Evolutionary conservation across 2,113 vertebrate species (phyloP), one percentile per base, ranked within the genome.

Genomic region (Carassius auratus): DNA sequence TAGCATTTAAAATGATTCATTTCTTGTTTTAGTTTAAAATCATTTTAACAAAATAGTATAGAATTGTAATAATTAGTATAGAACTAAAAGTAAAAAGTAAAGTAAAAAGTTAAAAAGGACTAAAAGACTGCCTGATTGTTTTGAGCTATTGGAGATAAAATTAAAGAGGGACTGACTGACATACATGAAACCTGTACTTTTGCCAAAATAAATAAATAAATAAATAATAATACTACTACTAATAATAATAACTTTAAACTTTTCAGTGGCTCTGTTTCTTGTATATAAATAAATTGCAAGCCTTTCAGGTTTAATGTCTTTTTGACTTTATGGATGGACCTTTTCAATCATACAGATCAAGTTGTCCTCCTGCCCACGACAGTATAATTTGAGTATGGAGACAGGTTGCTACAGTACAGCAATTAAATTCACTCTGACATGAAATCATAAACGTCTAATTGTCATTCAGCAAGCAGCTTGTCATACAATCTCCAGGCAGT

Each of bases 361-460:
- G 55, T 61, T 79, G 76, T 78, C 33, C 76, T 77, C 52, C 76
- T 68, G 45, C 42, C 66, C 48, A 74, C 12, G 19, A 21, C 3
- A 23, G 8, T 64, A 74, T 71, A 23, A 73, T 77, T 36, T 83
- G 38, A 74, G 12, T 38, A 9, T 21, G 38, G 38, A 48, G 50
- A 62, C 55, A 86, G 26, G 73, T 79, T 52, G 57, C 84, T 59
- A 83, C 81, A 86, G 77, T 81, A 42, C 74, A 55, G 33, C 83
- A 84, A 86, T 89, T 85, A 85, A 76, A 89, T 71, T 83, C 85
- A 86, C 59, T 15, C 52, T 33, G 75, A 73, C 75, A 77, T 55
- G 26, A 74, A 85, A 88, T 52, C 73, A 85, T 87, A 75, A 78
- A 87, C 77, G 36, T 75, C 64, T 86, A 23, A 33, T 83, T 86